Conservation (phyloP, 2,888 invertebrate species). For the Physocephala rufipes region DNA sequence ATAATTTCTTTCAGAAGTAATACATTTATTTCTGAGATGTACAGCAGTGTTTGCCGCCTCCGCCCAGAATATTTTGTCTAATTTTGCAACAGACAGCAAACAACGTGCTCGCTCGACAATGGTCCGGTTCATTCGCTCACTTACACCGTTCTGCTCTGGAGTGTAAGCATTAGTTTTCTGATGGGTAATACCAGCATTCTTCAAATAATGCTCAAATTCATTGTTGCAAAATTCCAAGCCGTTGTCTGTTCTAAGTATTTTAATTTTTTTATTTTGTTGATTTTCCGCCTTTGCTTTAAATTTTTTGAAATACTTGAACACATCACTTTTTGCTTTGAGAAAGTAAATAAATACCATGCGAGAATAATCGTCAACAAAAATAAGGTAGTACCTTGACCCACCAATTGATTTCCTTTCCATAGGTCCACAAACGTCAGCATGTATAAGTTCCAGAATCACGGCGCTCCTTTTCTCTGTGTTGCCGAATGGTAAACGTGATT, state of each 20-base stretch:
- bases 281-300: background rate
- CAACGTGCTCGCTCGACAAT: background rate
- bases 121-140: background rate
- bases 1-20: background rate
- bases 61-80: background rate
- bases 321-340: constrained; percentile 1
- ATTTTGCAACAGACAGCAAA: background rate
- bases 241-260: background rate
- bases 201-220: background rate
- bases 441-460: background rate
- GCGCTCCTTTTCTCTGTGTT: background rate
- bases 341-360: background rate
- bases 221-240: background rate
- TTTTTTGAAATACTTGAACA: background rate
- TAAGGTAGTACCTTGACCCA: background rate
- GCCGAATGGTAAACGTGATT: background rate
- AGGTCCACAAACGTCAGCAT: background rate
- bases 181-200: background rate
- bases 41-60: background rate
- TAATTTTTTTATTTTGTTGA: background rate
- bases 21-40: background rate
- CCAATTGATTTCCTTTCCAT: background rate
- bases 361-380: background rate
- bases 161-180: background rate
- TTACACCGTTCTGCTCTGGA: background rate